Evolutionary conservation across 2,797 vertebrate genomes (phyloP), one percentile per base, ranked within the genome.

Genomic region (Acanthornis magna): DNA sequence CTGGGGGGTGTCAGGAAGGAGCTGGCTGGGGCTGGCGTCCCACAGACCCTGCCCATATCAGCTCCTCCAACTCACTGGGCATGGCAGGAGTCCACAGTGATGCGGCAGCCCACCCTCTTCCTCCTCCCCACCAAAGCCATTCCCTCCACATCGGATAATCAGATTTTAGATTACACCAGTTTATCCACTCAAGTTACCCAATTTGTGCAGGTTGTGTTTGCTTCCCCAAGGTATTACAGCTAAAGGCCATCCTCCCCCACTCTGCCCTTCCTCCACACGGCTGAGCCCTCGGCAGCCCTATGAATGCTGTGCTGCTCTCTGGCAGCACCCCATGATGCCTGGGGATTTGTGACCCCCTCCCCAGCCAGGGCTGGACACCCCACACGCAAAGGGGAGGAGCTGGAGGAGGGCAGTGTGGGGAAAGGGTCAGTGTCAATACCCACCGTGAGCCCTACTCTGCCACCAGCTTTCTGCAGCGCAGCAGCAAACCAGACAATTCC

Each of bases 231-330:
- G 53, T 16, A 45, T 61, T 57, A 32, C 42, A 74, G 79, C 48
- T 25, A 7, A 71, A 74, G 50, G 48, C 53, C 45, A 45, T 19
- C 38, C 27, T 55, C 18, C 25, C 66, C 18, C 6, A 1, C 40
- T 50, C 5, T 3, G 22, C n/a, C 27, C 3, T 0, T 36, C 20
- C 30, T 50, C 40, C 9, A 5, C 0, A 0, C 0, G 3, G 73
- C 47, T 4, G 0, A 83, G 53, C 29, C 74, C 66, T 51, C 4
- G 16, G 57, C 74, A 62, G 40, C 17, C 54, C 58, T 11, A 5
- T 3, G 13, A 75, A 42, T 3, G 18, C 34, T 7, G 3, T 0
- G 1, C 2, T 10, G 14, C 66, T 68, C 38, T 55, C 32, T 7
- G 10, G 63, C 58, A 58, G 67, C 53, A 36, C 3, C 67, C 71